Percentiles rank a stretch among this genome's conserved stretches.
Conservation (phyloP, 2,797 vertebrate genomes). For the Ctenopoma multispine region DNA sequence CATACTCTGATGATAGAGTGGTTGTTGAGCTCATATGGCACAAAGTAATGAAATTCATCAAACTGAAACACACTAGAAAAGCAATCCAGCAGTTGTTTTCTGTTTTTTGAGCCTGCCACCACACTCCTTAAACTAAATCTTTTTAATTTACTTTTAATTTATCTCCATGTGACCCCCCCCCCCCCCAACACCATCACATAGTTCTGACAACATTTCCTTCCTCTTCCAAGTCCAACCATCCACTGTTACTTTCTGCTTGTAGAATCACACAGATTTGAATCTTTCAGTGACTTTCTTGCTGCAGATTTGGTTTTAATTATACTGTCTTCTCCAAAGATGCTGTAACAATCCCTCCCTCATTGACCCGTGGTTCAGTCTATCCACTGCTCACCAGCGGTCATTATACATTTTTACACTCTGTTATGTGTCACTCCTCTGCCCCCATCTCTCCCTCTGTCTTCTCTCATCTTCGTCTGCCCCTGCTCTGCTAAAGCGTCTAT, state of each 20-base stretch:
- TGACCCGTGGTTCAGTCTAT: neutral
- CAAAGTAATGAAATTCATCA: conserved; percentile 37
- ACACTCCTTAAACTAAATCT: neutral
- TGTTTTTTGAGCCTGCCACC: neutral
- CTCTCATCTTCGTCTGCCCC: conserved; percentile 22
- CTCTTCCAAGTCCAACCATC: neutral
- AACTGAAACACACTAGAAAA: conserved; percentile 45
- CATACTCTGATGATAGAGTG: conserved; percentile 27
- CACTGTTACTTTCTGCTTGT: too few relatives aligned
- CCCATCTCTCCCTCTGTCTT: conserved; percentile 11
- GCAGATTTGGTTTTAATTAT: neutral
- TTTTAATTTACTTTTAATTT: conserved; percentile 8
- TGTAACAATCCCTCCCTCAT: conserved; percentile 17
- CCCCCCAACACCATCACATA: neutral
- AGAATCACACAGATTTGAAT: too few relatives aligned
- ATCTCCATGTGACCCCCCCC: neutral
- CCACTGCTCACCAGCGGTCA: too few relatives aligned
- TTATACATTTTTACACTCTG: neutral
- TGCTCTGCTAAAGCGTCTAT: conserved; percentile 22
- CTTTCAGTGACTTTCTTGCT: neutral
- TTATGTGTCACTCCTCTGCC: conserved; percentile 24
- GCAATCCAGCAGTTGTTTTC: conserved; percentile 9
- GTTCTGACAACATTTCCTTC: neutral
- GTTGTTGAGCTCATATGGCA: conserved; percentile 33
- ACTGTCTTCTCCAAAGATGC: conserved; percentile 1